These are phyloP conservation scores for Cynopterus brachyotis DNA, from an alignment of 2,113 vertebrate genomes.

Conservation along the genomic window DNA sequence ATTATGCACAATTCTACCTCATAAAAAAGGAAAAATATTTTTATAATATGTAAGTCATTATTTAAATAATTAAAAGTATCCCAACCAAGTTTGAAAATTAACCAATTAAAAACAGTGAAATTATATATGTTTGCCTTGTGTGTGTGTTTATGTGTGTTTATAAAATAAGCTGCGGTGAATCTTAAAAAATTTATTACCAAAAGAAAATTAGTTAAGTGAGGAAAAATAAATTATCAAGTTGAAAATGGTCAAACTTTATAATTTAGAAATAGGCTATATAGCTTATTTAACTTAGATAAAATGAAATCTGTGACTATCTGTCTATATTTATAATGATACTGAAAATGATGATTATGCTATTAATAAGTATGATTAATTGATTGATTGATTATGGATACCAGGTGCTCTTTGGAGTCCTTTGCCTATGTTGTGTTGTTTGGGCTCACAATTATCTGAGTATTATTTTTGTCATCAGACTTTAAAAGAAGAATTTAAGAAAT, in stretches of 20 bases:
- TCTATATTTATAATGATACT: background rate
- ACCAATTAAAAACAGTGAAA: background rate
- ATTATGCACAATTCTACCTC: background rate
- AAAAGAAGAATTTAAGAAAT: background rate
- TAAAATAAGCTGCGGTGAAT: background rate
- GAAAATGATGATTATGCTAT: background rate
- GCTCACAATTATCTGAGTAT: background rate
- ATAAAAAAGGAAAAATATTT: background rate
- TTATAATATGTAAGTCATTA: background rate
- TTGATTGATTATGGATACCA: background rate
- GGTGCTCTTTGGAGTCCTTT: background rate
- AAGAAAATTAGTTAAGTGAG: background rate
- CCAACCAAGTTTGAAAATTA: background rate
- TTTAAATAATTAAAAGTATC: background rate
- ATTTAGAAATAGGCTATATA: background rate
- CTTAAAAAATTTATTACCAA: background rate
- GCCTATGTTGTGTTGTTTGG: background rate
- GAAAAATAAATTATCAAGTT: background rate
- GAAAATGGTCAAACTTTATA: background rate
- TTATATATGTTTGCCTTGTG: background rate
- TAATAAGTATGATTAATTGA: background rate
- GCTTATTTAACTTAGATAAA: background rate
- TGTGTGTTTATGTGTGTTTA: background rate
- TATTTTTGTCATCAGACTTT: background rate
- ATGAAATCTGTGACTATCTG: background rate